These are phyloP conservation scores for Brevimyrus niger DNA, from an alignment of 2,113 vertebrate species.

Conservation along the genomic window DNA sequence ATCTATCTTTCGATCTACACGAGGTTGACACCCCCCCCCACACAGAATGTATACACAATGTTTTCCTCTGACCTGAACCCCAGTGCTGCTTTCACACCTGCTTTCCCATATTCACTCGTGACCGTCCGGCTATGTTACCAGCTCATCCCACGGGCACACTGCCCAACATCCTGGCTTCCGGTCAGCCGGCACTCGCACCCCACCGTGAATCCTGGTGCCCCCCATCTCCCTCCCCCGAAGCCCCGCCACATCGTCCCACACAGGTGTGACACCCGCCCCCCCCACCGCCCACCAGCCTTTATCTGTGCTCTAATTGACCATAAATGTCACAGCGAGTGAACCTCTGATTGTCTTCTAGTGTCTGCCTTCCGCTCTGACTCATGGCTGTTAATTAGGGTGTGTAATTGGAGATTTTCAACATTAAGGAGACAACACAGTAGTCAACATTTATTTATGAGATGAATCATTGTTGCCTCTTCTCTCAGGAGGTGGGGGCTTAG, in stretches of 20 bases:
- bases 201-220: neutral
- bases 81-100: neutral
- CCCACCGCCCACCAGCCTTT: neutral
- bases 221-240: neutral
- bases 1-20: no score
- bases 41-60: neutral
- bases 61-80: neutral
- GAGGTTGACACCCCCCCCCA: neutral
- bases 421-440: conserved; percentile 42
- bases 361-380: conserved; percentile 47
- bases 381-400: conserved; percentile 52
- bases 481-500: conserved; percentile 36
- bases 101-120: neutral
- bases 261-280: conserved; percentile 30
- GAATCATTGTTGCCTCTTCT: conserved; percentile 29
- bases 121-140: neutral
- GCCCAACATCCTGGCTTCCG: neutral
- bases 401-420: conserved; percentile 40
- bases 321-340: conserved; percentile 56
- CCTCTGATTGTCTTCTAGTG: conserved; percentile 45
- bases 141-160: neutral
- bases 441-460: conserved; percentile 42
- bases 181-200: neutral
- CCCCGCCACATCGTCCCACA: neutral
- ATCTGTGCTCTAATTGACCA: conserved; percentile 53